phyloP scores from a whole-genome alignment of 2,797 vertebrate genomes.

The Cottoperca gobio region DNA sequence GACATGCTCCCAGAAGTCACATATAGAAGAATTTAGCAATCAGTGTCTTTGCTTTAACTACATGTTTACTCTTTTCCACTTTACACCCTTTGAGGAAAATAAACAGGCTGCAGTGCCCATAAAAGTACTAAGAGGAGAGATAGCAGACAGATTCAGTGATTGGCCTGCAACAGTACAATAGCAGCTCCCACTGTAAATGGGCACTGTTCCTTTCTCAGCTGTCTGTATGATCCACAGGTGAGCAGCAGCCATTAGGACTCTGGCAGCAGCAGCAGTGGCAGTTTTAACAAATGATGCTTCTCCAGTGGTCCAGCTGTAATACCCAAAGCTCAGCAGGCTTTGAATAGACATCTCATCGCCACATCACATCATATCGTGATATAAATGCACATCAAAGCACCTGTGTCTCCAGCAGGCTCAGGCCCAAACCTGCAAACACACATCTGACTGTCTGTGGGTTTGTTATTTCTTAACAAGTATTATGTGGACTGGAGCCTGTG shows the following conservation, averaged over 20 bases:
- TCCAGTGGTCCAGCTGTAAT: constrained; percentile 45
- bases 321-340: constrained; percentile 47
- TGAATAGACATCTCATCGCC: constrained; percentile 33
- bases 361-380: constrained; percentile 24
- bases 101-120: constrained; percentile 45
- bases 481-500: neutral
- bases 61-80: constrained; percentile 57
- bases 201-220: constrained; percentile 43
- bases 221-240: constrained; percentile 68
- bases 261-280: constrained; percentile 36
- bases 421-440: neutral
- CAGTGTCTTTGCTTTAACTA: constrained; percentile 42
- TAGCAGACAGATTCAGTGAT: constrained; percentile 50
- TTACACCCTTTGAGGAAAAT: constrained; percentile 45
- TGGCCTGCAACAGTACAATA: constrained; percentile 36
- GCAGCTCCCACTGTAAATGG: constrained; percentile 52
- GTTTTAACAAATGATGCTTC: constrained; percentile 58
- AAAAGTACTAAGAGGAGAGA: constrained; percentile 40
- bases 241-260: constrained; percentile 60
- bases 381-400: constrained; percentile 31
- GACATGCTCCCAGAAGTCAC: constrained; percentile 27
- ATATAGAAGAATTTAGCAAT: constrained; percentile 51
- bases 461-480: neutral
- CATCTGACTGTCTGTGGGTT: neutral
- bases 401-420: constrained; percentile 20